Base-by-base conservation (phyloP, 64 coral and sea anemone genomes). In the Acropora yongei region DNA sequence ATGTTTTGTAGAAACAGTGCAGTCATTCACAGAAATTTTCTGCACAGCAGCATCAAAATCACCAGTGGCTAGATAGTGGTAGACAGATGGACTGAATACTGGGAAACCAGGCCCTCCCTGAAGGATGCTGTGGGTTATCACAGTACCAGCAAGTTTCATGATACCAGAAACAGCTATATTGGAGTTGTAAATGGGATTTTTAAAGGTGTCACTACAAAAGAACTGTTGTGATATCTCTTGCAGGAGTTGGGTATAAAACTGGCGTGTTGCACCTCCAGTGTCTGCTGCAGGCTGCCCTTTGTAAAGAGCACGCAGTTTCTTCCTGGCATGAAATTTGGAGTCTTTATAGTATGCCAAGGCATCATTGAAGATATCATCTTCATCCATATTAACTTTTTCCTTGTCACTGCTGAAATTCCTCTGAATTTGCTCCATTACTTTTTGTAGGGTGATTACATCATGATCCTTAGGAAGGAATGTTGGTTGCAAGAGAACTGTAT, bases 31-130 rank as follows among this genome's bases (percentile, higher is more conserved):
- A 13, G 20, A 43, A 18, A 90, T 82, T 72, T 17, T 44, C 66
- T 90, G 63, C 89, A 90, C 57, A 40, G 78, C 63, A 55, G 42
- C 46, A 65, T 90, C 65, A 40, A 90, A 44, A 44, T 87, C 44
- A 17, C 91, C 91, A 41, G 80, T 93, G 3, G 91, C 82, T 5
- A 93, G 47, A n/a, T 93, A 87, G 40, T 93, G 63, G 76, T 93
- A 93, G 6, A 93, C 18, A 47, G 74, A 49, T 16, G 83, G 83
- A 20, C 72, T 68, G 91, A 93, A 93, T 63, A 63, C 58, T 13
- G 58, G 75, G 43, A 87, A 75, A 75, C 85, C 85, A 87, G 85
- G 85, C 68, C 71, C 85, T 9, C 74, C 85, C 58, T 63, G 58
- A 63, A 63, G 58, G 58, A 63, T 63, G 58, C 58, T 88, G n/a